Percentiles rank a stretch among this genome's conserved stretches.
Evolutionary conservation across 1,140 invertebrate species (phyloP).

Genomic region (Archivesica marissinica): DNA sequence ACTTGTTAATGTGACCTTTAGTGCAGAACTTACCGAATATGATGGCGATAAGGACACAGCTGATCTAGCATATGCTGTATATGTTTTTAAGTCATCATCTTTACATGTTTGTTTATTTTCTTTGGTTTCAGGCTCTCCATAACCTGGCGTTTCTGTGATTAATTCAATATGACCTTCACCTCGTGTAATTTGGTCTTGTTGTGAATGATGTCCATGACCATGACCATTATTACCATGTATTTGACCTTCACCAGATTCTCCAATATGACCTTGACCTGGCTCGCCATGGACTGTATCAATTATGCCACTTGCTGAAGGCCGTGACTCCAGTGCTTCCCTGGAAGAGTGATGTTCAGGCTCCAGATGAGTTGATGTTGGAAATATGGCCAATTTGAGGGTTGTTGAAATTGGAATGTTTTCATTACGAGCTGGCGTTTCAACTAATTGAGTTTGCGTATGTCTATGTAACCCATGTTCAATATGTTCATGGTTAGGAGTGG

Average conservation of each 20-base stretch:
- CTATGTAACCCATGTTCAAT: neutral
- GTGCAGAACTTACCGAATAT: neutral
- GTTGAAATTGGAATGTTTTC: neutral
- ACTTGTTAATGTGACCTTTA: too few species aligned
- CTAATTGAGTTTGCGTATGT: neutral
- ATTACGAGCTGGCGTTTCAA: neutral
- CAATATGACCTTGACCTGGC: neutral
- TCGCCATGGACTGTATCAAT: neutral
- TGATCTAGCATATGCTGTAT: neutral
- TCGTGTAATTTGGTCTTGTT: neutral
- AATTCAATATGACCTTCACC: slow-evolving; percentile 46
- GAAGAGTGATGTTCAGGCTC: neutral
- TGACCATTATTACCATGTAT: slow-evolving; percentile 1
- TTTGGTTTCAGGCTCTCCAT: slow-evolving; percentile 1
- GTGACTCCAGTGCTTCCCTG: neutral
- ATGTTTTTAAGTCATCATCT: neutral
- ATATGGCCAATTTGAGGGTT: neutral
- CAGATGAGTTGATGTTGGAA: neutral
- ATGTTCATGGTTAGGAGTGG: too few species aligned
- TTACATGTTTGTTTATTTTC: neutral
- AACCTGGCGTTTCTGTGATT: slow-evolving; percentile 11
- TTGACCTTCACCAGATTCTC: neutral
- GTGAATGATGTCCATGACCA: neutral
- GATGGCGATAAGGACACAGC: neutral
- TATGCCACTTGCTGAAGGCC: neutral